These are phyloP conservation scores for Calycopis cecrops DNA, from an alignment of 1,140 invertebrate genomes.

Conservation along the genomic window DNA sequence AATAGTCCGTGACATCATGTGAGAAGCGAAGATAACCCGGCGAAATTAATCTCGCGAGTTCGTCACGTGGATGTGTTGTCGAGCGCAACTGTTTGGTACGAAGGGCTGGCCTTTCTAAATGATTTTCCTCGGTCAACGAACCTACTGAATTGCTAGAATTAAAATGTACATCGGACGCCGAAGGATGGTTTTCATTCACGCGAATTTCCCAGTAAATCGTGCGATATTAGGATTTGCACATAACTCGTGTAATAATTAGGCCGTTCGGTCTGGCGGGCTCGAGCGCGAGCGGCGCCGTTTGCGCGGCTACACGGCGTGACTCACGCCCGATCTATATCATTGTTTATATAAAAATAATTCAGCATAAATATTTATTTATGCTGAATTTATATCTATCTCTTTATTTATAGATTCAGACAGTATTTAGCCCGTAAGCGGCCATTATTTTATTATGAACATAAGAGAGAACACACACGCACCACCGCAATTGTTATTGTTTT, in stretches of 20 bases:
- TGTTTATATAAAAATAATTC: background rate
- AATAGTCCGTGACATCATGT: constrained; percentile 10
- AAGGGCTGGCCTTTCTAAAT: constrained; percentile 5
- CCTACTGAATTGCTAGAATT: constrained; percentile 11
- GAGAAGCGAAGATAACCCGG: constrained; percentile 7
- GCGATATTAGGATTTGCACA: constrained; percentile 3
- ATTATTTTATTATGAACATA: no score
- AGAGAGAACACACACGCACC: no score
- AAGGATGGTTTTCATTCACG: constrained; percentile 15
- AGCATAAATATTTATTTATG: background rate
- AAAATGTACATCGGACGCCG: constrained; percentile 12
- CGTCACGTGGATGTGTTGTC: constrained; percentile 1
- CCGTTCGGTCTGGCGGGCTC: no score
- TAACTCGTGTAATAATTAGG: constrained; percentile 1
- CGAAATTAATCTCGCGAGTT: background rate
- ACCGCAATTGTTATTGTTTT: no score
- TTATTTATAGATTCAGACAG: constrained; percentile 20
- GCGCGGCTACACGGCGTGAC: background rate
- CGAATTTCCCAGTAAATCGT: constrained; percentile 13
- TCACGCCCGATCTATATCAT: background rate
- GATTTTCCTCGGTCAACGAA: background rate
- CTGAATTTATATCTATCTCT: background rate
- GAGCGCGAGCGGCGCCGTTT: background rate
- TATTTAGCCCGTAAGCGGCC: constrained; percentile 21
- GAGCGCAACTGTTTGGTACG: constrained; percentile 1